Evolutionary conservation across 1,140 invertebrate genomes (phyloP), one percentile per base, ranked within the genome.

Genomic region (Dendroctonus ponderosae): DNA sequence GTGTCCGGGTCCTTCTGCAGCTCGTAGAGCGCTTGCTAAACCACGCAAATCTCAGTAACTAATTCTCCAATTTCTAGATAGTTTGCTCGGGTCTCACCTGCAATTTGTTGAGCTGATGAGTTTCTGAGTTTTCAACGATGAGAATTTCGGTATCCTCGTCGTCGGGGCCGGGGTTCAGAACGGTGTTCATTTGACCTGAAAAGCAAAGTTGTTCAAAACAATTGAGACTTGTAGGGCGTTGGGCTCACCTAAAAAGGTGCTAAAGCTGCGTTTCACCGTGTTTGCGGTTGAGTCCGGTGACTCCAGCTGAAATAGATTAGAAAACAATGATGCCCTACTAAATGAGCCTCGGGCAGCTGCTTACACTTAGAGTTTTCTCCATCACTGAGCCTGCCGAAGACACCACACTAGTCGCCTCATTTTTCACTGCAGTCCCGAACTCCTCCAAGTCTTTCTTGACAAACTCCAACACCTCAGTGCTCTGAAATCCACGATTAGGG

Each of bases 371-470:
- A 57, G 87, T 89, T 75, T 88, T 88, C 70, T 86, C 86, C 41
- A 90, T 79, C 38, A 82, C 85, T 62, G 80, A 82, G 7, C 86
- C 85, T 3, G 86, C 86, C 43, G 83, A 82, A 51, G 79, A 81
- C 59, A 89, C 84, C 15, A 87, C 85, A 77, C 83, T 83, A 52
- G 79, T 85, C 5, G 88, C 87, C 79, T 90, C 88, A 74, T 82
- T 83, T 78, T 86, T 86, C 37, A 91, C 87, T 14, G 85, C 87
- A 61, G 82, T 82, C 39, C 87, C 85, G 71, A 91, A 86, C 78
- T 91, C 90, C 73, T 85, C 85, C 44, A 91, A 75, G 78, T 91
- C 90, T 74, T 87, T 86, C 72, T 88, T 89, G 65, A 91, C 88
- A 82, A 89, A 89, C 61, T 89, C 87, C 51, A 89, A 82, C 0